Conservation (phyloP, 2,797 vertebrate species). For the Sebastes glaucus region DNA sequence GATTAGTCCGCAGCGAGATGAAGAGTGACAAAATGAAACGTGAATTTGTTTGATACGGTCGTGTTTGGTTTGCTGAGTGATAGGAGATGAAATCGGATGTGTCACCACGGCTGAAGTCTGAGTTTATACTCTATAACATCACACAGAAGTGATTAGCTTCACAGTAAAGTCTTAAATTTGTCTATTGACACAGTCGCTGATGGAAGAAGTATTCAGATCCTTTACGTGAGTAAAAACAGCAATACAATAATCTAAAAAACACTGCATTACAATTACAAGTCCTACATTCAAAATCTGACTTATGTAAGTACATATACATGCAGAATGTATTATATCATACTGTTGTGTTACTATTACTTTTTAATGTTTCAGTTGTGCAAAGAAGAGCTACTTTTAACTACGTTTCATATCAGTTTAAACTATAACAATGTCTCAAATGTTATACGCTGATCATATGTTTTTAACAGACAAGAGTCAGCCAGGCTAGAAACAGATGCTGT, state of each 20-base stretch:
- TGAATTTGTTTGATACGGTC: slow-evolving; percentile 29
- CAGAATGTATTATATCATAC: not conserved
- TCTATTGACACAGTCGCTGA: not conserved
- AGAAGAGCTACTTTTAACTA: not conserved
- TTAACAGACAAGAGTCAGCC: not conserved
- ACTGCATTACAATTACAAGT: no score
- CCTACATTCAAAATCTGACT: not conserved
- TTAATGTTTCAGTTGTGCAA: not conserved
- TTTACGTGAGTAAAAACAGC: not conserved
- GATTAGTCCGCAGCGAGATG: slow-evolving; percentile 20
- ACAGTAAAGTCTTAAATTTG: not conserved
- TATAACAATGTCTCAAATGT: not conserved
- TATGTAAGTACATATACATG: not conserved
- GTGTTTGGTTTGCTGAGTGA: slow-evolving; percentile 40
- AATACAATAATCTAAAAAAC: not conserved
- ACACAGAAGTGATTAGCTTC: slow-evolving; percentile 29
- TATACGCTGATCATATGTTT: not conserved
- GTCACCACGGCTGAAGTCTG: slow-evolving; percentile 11
- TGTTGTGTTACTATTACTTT: not conserved
- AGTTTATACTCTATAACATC: not conserved
- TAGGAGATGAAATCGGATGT: slow-evolving; percentile 45
- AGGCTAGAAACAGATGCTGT: not conserved
- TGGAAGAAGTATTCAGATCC: not conserved
- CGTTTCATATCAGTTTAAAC: not conserved
- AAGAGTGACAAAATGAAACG: slow-evolving; percentile 34